Conservation (phyloP, 2,888 invertebrate genomes). For the Apamea monoglypha region DNA sequence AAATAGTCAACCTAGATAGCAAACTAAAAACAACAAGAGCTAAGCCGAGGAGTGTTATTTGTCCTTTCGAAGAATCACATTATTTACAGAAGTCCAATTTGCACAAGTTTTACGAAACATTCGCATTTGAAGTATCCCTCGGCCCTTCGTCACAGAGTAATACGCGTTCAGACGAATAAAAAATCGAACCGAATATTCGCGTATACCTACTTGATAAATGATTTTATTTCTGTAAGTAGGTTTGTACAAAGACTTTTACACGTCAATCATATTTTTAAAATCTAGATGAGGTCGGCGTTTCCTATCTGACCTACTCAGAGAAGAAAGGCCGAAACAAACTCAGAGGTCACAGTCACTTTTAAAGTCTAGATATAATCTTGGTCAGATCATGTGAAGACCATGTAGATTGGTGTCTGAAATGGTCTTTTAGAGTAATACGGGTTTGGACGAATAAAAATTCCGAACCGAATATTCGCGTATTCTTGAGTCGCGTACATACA, state of each 20-base stretch:
- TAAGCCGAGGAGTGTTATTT: conserved; percentile 4
- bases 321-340: no score
- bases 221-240: no score
- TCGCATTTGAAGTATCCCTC: conserved; percentile 10
- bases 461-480: not conserved
- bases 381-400: no score
- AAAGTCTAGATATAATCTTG: no score
- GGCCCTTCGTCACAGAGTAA: conserved; percentile 3
- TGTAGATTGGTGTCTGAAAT: no score
- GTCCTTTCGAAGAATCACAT: conserved; percentile 17
- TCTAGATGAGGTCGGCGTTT: no score
- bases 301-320: no score
- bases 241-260: no score
- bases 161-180: conserved; percentile 24
- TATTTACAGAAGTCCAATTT: conserved; percentile 35
- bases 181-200: not conserved
- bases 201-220: no score
- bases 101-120: conserved; percentile 19
- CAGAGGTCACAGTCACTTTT: no score
- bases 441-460: conserved; percentile 28
- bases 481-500: conserved; percentile 2
- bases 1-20: no score
- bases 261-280: no score
- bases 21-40: not conserved
- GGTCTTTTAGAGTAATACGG: not conserved